Evolutionary conservation across 2,888 invertebrate species (phyloP).

Genomic region (Mesochorus sp.): DNA sequence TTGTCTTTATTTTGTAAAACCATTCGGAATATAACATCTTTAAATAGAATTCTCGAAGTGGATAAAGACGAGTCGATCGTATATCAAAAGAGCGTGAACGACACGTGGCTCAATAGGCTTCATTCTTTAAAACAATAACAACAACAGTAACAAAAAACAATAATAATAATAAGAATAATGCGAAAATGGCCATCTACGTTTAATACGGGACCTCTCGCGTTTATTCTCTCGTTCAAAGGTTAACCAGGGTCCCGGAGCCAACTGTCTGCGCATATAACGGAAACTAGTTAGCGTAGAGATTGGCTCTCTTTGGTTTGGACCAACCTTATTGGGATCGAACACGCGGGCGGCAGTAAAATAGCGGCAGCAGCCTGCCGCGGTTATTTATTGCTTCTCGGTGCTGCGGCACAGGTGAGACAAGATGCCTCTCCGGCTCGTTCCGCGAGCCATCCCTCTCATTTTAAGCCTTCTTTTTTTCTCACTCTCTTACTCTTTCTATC

Average conservation of each 20-base stretch:
- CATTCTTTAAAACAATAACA: no score
- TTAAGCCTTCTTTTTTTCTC: no score
- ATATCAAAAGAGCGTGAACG: no score
- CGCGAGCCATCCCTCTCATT: no score
- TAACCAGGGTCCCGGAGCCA: slow-evolving; percentile 77
- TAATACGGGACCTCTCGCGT: slow-evolving; percentile 44
- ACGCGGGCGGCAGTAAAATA: slow-evolving; percentile 79
- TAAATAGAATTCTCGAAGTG: no score
- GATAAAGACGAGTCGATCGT: no score
- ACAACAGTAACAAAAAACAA: slow-evolving; percentile 20
- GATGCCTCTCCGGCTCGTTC: no score
- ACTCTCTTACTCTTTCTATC: no score
- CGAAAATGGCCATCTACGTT: slow-evolving; percentile 22
- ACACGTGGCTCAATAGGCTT: no score
- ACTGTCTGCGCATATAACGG: slow-evolving; percentile 34
- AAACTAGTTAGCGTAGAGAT: slow-evolving; percentile 81
- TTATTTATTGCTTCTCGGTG: slow-evolving; percentile 80
- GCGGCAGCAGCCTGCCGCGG: slow-evolving; percentile 78
- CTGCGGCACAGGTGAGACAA: slow-evolving; percentile 80
- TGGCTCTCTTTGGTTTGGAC: slow-evolving; percentile 78
- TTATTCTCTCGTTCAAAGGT: slow-evolving; percentile 74
- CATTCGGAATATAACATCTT: no score
- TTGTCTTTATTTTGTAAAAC: no score
- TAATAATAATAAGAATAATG: slow-evolving; percentile 22
- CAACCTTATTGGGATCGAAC: slow-evolving; percentile 78